Percentiles rank a stretch among this genome's conserved stretches.
These are phyloP conservation scores for Microtus oregoni DNA, from an alignment of 2,113 vertebrate species.

Conservation along the genomic window DNA sequence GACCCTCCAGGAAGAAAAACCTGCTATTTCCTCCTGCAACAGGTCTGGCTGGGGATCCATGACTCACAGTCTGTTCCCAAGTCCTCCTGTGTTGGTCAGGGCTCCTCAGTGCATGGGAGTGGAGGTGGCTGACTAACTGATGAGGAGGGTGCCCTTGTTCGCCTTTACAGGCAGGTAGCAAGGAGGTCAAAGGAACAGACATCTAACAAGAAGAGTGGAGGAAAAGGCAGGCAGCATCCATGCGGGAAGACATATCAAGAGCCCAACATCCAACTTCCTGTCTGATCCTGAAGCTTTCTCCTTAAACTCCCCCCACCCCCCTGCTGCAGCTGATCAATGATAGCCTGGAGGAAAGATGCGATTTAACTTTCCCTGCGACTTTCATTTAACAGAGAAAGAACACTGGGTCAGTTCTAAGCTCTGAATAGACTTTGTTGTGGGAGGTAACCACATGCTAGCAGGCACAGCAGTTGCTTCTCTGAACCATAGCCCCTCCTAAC, in stretches of 20 bases:
- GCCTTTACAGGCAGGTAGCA: background rate
- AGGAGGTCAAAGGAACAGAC: background rate
- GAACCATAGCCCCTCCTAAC: background rate
- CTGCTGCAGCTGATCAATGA: background rate
- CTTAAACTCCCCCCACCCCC: background rate
- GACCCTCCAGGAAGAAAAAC: background rate
- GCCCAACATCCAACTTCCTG: background rate
- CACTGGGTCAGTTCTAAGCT: background rate
- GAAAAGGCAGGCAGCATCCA: background rate
- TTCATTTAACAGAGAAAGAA: slow-evolving; percentile 15
- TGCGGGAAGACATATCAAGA: background rate
- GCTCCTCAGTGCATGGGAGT: background rate
- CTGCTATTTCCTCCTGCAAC: background rate
- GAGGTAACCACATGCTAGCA: background rate
- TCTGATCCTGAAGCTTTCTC: background rate
- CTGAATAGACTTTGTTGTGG: background rate
- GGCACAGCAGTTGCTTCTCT: background rate
- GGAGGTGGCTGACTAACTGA: background rate
- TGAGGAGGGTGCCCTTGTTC: background rate
- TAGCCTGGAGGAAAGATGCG: background rate
- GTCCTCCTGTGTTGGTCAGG: background rate
- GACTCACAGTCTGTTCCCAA: background rate
- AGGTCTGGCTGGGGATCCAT: background rate
- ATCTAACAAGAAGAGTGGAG: background rate
- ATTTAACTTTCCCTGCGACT: background rate